Conservation (phyloP, 2,888 invertebrate species). For the Morpho achilles region DNA sequence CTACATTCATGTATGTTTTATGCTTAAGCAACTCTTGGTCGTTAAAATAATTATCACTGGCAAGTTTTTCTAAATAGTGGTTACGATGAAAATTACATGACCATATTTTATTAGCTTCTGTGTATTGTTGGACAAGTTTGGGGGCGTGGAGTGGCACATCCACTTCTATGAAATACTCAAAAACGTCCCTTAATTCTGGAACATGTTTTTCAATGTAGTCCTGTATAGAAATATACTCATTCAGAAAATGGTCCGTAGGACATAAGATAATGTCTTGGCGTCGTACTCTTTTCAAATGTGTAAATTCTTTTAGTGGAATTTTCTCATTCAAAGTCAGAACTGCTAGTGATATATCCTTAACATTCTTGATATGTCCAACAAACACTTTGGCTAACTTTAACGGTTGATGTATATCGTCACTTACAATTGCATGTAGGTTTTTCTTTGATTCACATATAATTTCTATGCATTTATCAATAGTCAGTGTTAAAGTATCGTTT, state of each 20-base stretch:
- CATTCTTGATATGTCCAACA: slow-evolving; percentile 79
- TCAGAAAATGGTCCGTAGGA: slow-evolving; percentile 46
- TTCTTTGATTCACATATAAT: slow-evolving; percentile 38
- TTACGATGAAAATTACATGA: slow-evolving; percentile 92
- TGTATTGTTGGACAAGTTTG: slow-evolving; percentile 83
- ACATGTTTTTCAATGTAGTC: slow-evolving; percentile 54
- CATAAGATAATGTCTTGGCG: slow-evolving; percentile 79
- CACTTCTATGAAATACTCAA: slow-evolving; percentile 73
- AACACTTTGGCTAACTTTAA: slow-evolving; percentile 78
- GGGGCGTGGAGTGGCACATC: slow-evolving; percentile 82
- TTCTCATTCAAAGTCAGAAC: slow-evolving; percentile 79
- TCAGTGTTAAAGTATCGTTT: slow-evolving; percentile 18
- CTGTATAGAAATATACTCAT: slow-evolving; percentile 47
- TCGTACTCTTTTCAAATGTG: slow-evolving; percentile 86
- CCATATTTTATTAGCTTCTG: slow-evolving; percentile 82
- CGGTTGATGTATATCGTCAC: slow-evolving; percentile 70
- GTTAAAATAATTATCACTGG: slow-evolving; percentile 81
- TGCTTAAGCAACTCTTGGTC: slow-evolving; percentile 74
- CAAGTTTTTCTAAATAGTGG: slow-evolving; percentile 83
- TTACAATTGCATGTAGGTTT: slow-evolving; percentile 73
- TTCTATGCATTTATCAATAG: slow-evolving; percentile 41
- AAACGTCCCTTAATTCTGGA: slow-evolving; percentile 64
- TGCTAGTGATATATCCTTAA: slow-evolving; percentile 80
- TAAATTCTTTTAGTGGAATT: slow-evolving; percentile 79
- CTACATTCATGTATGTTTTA: slow-evolving; percentile 77